Base-by-base conservation (phyloP, 2,113 vertebrate species). In the Chunga burmeisteri region DNA sequence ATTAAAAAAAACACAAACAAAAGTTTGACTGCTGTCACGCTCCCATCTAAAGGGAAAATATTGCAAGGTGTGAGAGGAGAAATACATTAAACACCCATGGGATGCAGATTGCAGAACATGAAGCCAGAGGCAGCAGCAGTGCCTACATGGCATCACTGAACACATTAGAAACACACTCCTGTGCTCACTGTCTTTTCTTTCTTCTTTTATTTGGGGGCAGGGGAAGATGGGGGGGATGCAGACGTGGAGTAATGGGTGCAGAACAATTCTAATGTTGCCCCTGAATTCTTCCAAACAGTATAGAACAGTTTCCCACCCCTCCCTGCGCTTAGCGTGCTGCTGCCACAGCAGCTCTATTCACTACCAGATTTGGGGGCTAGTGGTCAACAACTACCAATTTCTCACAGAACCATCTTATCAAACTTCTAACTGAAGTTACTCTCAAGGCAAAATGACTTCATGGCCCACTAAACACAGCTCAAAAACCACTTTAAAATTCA, bases 201-300 rank as follows among this genome's bases (percentile, higher is more conserved):
- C 27, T 44, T 44, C 22, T 62, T 78, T 40, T 40, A 23, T 44
- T 55, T 42, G 20, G 6, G 6, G 14, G 23, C 12, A 32, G 25
- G 23, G 23, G 26, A 17, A 23, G 0, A 3, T 7, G 11, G 9
- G 30, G 44, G n/a, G 19, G 22, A 3, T 12, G 6, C 13, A 7
- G 44, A 17, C 17, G 13, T 13, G 40, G 9, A 62, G 20, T 26
- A 25, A 70, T 30, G 40, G 40, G 32, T 16, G 27, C n/a, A 72
- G 42, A 53, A 78, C 23, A 61, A 42, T n/a, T 47, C 22, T 46
- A 52, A 19, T 17, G 25, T 3, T 62, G 38, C 10, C 21, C 32
- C 42, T 36, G 16, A 70, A 63, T 46, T 59, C 55, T 70, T 15
- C 23, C n/a, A 36, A 30, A 40, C 18, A 72, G 42, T 13, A 86